Conservation (phyloP, 2,113 vertebrate species). For the Micronisus gabar region DNA sequence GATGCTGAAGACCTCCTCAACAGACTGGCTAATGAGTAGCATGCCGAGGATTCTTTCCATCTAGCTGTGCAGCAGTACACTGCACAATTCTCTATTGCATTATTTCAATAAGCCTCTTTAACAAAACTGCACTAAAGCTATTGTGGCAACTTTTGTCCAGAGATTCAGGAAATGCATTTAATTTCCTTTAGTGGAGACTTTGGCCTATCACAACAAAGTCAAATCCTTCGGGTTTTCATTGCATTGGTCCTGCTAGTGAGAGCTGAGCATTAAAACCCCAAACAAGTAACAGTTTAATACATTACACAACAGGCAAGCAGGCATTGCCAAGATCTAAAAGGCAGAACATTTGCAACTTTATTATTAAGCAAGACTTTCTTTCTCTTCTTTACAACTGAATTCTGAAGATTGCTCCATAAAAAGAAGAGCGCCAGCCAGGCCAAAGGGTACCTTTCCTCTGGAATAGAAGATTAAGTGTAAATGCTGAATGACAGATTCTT, state of each 20-base stretch:
- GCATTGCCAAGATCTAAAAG: background rate
- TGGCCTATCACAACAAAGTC: constrained; percentile 5
- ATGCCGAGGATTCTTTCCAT: background rate
- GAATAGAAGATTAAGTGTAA: background rate
- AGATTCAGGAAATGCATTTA: constrained; percentile 39
- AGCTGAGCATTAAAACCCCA: background rate
- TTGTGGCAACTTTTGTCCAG: background rate
- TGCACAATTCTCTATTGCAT: background rate
- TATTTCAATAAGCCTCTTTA: background rate
- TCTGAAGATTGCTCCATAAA: background rate
- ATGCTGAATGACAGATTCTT: background rate
- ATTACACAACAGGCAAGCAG: background rate
- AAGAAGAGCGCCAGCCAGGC: background rate
- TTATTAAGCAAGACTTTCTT: background rate
- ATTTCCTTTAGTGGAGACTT: constrained; percentile 15
- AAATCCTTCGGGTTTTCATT: background rate
- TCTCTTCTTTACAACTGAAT: background rate
- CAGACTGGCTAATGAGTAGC: background rate
- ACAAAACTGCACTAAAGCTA: background rate
- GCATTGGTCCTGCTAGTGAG: background rate
- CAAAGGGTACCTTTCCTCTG: background rate
- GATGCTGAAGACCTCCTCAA: background rate
- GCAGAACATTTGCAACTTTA: background rate
- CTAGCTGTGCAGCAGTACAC: background rate
- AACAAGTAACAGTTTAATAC: constrained; percentile 3